These are phyloP conservation scores for Cryptus viduatorius DNA, from an alignment of 2,888 invertebrate genomes.

Conservation along the genomic window DNA sequence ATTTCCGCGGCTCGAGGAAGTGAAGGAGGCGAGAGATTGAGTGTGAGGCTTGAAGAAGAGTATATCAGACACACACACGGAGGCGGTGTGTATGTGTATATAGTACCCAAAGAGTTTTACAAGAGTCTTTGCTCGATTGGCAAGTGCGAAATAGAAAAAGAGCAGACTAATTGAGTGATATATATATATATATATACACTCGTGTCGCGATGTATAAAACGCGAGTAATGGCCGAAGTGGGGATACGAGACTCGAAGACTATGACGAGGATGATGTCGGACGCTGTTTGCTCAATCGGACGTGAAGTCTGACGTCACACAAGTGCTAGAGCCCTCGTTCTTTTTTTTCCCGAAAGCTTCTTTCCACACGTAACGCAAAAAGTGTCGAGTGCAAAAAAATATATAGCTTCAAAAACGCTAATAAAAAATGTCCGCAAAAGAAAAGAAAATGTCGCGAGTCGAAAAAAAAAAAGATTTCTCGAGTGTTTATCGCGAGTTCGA, in stretches of 20 bases:
- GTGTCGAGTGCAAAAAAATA: background rate
- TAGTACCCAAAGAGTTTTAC: constrained; percentile 4
- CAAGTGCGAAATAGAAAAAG: constrained; percentile 38
- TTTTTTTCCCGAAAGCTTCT: constrained; percentile 1
- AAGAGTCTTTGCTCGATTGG: constrained; percentile 18
- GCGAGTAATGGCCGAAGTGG: constrained; percentile 14
- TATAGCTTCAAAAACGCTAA: background rate
- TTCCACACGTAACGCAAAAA: background rate
- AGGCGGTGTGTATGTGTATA: constrained; percentile 1
- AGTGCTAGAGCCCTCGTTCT: constrained; percentile 1
- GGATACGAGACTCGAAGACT: constrained; percentile 4
- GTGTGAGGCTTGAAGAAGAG: constrained; percentile 10
- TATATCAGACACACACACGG: background rate
- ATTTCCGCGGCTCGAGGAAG: constrained; percentile 48
- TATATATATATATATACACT: background rate
- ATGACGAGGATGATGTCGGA: constrained; percentile 32
- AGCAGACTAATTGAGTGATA: constrained; percentile 35
- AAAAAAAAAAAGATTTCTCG: background rate
- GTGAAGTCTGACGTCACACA: constrained; percentile 65
- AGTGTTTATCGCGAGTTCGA: background rate
- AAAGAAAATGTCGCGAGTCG: background rate
- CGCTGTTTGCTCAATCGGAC: constrained; percentile 68
- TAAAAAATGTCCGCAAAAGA: background rate
- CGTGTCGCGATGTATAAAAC: constrained; percentile 12
- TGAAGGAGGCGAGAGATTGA: constrained; percentile 17